A percentile compares a stretch with the other conserved stretches of the same genome.
Conservation (phyloP, 2,797 vertebrate genomes). For the Microcaecilia unicolor region DNA sequence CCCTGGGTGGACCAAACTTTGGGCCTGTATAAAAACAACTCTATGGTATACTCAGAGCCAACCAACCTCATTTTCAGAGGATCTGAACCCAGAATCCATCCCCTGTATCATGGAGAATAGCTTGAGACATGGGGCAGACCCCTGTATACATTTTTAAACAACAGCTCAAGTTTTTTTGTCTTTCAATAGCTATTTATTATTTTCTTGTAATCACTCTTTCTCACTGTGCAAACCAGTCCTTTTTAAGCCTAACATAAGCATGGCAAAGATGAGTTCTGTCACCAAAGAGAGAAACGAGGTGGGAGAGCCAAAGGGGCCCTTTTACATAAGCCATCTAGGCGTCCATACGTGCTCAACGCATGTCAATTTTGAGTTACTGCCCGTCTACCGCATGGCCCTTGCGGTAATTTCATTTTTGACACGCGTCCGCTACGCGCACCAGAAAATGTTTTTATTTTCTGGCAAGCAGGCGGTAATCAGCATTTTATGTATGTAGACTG, state of each 20-base stretch:
- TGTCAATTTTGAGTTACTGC: too few relatives aligned
- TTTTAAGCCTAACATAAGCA: slow-evolving; percentile 4
- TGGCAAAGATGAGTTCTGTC: slow-evolving; percentile 1
- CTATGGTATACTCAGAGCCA: slow-evolving; percentile 6
- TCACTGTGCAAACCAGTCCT: background rate
- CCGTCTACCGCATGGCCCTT: too few relatives aligned
- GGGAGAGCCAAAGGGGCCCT: too few relatives aligned
- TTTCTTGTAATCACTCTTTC: background rate
- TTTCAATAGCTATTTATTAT: background rate
- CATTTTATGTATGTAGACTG: too few relatives aligned
- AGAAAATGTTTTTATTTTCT: too few relatives aligned
- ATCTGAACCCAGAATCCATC: slow-evolving; percentile 1
- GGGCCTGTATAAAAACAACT: too few relatives aligned
- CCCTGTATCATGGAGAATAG: background rate
- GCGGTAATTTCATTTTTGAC: too few relatives aligned
- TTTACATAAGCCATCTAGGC: too few relatives aligned
- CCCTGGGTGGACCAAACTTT: too few relatives aligned
- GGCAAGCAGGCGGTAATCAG: too few relatives aligned
- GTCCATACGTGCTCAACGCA: too few relatives aligned
- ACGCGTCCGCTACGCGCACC: too few relatives aligned
- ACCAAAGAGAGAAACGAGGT: background rate
- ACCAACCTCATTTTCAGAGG: slow-evolving; percentile 3
- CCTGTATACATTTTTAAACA: slow-evolving; percentile 10
- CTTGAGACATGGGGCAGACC: background rate
- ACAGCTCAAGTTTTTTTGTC: background rate